These are phyloP conservation scores for Saxicola maurus DNA, from an alignment of 2,797 vertebrate genomes.

Conservation along the genomic window DNA sequence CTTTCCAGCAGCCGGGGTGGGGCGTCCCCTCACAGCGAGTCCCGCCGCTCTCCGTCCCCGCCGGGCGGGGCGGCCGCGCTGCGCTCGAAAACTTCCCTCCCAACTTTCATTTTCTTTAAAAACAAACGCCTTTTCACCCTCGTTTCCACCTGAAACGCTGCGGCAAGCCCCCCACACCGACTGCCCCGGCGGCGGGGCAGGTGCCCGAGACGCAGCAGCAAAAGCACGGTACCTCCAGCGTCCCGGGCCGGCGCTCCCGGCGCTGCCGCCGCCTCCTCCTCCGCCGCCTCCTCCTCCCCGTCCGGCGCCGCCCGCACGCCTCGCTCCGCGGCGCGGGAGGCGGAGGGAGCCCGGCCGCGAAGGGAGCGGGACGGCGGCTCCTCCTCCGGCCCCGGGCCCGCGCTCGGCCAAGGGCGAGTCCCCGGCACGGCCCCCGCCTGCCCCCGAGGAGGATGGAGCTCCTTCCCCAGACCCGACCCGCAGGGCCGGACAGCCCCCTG, in stretches of 20 bases:
- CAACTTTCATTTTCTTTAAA: not conserved
- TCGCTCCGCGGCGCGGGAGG: not conserved
- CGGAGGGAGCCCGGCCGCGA: not conserved
- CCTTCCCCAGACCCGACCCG: not conserved
- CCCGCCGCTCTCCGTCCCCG: not conserved
- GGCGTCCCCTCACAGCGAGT: not conserved
- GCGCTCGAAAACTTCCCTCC: not conserved
- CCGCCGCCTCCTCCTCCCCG: not conserved
- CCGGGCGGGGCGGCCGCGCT: not conserved
- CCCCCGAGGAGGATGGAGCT: not conserved
- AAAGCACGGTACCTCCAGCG: slow-evolving; percentile 15
- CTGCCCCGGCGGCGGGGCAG: not conserved
- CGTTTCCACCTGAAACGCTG: not conserved
- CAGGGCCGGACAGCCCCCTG: not conserved
- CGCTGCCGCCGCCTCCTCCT: not conserved
- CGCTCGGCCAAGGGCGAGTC: not conserved
- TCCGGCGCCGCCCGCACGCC: not conserved
- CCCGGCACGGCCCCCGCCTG: not conserved
- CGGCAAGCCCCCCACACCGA: not conserved
- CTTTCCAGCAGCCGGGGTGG: not conserved
- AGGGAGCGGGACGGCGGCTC: not conserved
- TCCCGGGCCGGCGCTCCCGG: not conserved
- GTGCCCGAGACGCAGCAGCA: not conserved
- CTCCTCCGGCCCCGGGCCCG: not conserved
- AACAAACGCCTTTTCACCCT: too few relatives aligned